Conservation (phyloP, 2,113 vertebrate genomes). For the Eptesicus fuscus region DNA sequence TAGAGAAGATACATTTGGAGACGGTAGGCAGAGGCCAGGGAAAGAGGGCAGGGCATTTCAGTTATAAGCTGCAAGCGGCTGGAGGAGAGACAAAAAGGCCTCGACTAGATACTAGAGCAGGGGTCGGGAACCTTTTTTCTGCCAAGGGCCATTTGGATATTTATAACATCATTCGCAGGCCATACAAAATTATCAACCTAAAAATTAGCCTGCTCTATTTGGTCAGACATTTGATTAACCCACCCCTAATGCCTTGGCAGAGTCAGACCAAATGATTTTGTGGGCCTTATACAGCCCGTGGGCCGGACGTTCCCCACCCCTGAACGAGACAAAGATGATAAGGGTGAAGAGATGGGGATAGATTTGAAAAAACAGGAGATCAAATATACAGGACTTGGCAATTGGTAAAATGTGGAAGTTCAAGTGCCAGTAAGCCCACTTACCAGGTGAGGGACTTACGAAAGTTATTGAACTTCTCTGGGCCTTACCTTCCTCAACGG, state of each 20-base stretch:
- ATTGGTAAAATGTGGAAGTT: neutral
- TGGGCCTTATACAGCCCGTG: no score
- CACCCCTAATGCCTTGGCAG: no score
- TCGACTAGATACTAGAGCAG: neutral
- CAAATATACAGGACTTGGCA: neutral
- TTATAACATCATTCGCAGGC: no score
- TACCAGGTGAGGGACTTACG: neutral
- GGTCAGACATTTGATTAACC: no score
- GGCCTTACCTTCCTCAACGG: neutral
- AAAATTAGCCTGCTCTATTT: no score
- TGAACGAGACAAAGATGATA: neutral
- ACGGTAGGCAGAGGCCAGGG: neutral
- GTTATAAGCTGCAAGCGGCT: neutral
- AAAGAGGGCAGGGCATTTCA: neutral
- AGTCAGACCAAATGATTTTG: no score
- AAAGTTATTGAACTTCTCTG: neutral
- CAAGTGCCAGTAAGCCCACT: neutral
- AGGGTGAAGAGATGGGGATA: neutral
- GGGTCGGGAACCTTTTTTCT: no score
- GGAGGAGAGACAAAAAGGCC: neutral
- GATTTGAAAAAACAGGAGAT: neutral
- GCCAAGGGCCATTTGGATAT: no score
- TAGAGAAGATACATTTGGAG: neutral
- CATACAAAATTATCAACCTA: no score
- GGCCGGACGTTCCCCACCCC: no score